Evolutionary conservation across 2,888 invertebrate genomes (phyloP), one percentile per base, ranked within the genome.

Genomic region (Rhingia campestris): DNA sequence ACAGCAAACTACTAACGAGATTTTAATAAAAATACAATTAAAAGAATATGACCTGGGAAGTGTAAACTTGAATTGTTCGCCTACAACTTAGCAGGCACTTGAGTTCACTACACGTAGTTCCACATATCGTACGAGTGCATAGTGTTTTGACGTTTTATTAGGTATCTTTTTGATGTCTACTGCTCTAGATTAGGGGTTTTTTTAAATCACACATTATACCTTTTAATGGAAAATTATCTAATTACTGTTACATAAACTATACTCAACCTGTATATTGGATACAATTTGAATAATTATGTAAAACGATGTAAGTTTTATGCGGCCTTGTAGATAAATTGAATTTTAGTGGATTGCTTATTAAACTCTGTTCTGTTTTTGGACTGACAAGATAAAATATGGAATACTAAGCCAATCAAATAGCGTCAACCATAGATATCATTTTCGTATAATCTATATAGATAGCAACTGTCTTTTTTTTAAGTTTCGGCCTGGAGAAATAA

Each of bases 11-110:
- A 4, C 43, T 45, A 59, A 39, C 53, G 47, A 69, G 70, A 58
- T 80, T 56, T 61, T 61, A 54, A 81, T 81, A 72, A 74, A 61
- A 72, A 53, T 53, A 53, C 81, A 76, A 67, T 70, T 58, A 81
- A 54, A 58, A 72, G 43, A 76, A 43, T 59, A 54, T 72, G 66
- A 81, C 61, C 72, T 72, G 72, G 66, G 54, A 59, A 70, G 64
- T 81, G 70, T 66, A 53, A 41, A 22, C 22, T 70, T 41, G 49
- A 69, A 33, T 58, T 45, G 37, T 70, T 64, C 51, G 51, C 63
- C 70, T 70, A 75, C 53, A 70, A 54, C 74, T 49, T 73, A 45
- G n/a, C 54, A 32, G 56, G 33, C 56, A 58, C 64, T 30, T 35
- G 54, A 53, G 39, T 53, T 69, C 45, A 69, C 69, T 69, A 69